Percentiles rank a stretch among this genome's conserved stretches.
Conservation (phyloP, 2,888 invertebrate species). For the Trachelus tabidus region DNA sequence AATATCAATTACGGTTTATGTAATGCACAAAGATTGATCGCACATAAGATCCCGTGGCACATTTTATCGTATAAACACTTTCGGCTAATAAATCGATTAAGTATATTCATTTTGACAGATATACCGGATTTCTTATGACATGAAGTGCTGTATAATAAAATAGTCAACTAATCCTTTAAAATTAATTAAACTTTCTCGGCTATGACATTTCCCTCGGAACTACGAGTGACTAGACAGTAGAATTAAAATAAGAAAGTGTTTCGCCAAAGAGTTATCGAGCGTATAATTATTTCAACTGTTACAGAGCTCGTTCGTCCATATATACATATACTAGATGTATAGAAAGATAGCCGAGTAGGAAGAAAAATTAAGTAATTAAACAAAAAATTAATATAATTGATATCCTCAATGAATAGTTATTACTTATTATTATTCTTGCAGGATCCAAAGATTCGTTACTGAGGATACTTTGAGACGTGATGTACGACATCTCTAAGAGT, state of each 20-base stretch:
- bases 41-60: neutral
- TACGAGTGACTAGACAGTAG: neutral
- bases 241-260: neutral
- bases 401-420: neutral
- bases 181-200: neutral
- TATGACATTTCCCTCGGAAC: neutral
- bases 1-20: neutral
- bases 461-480: slow-evolving; percentile 12
- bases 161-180: neutral
- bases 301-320: neutral
- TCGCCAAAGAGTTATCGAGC: neutral
- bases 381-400: neutral
- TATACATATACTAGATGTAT: neutral
- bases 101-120: neutral
- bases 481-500: slow-evolving; percentile 54
- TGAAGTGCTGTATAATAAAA: neutral
- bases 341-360: neutral
- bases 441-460: neutral
- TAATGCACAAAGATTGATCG: neutral
- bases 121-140: neutral
- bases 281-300: neutral
- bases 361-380: neutral
- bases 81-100: neutral
- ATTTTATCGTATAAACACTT: neutral
- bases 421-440: neutral